Conservation (phyloP, 2,888 invertebrate species). For the Deilephila porcellus region DNA sequence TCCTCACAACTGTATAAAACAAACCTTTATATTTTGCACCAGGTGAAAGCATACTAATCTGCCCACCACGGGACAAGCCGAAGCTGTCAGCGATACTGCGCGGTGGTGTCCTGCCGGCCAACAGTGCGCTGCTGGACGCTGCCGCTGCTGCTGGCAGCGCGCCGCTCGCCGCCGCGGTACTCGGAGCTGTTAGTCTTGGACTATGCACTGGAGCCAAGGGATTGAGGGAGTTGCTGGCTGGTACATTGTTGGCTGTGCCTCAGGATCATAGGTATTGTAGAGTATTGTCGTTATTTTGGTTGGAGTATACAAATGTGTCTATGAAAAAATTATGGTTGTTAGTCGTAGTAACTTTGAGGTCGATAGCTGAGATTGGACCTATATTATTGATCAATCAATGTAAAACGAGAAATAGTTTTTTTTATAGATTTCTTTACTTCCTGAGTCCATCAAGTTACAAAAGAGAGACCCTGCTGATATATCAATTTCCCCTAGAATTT, state of each 20-base stretch:
- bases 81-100: conserved; percentile 51
- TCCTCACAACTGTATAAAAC: too few relatives aligned
- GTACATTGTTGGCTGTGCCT: conserved; percentile 5
- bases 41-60: conserved; percentile 95
- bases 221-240: conserved; percentile 63
- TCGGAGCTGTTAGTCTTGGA: not conserved
- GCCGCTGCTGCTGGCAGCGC: not conserved
- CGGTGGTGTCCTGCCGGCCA: conserved; percentile 65
- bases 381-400: too few relatives aligned
- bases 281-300: too few relatives aligned
- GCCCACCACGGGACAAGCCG: conserved; percentile 71
- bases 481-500: too few relatives aligned
- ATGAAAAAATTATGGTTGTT: too few relatives aligned
- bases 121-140: conserved; percentile 73
- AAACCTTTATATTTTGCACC: not conserved
- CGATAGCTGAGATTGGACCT: too few relatives aligned
- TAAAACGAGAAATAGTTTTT: too few relatives aligned
- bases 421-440: too few relatives aligned
- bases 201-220: not conserved
- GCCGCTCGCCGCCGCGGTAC: conserved; percentile 51
- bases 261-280: conserved; percentile 3
- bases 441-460: too few relatives aligned
- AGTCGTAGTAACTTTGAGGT: too few relatives aligned
- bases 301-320: too few relatives aligned
- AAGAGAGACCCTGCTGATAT: too few relatives aligned